These are phyloP conservation scores for Proterorhinus semilunaris DNA, from an alignment of 2,113 vertebrate species.

Conservation along the genomic window DNA sequence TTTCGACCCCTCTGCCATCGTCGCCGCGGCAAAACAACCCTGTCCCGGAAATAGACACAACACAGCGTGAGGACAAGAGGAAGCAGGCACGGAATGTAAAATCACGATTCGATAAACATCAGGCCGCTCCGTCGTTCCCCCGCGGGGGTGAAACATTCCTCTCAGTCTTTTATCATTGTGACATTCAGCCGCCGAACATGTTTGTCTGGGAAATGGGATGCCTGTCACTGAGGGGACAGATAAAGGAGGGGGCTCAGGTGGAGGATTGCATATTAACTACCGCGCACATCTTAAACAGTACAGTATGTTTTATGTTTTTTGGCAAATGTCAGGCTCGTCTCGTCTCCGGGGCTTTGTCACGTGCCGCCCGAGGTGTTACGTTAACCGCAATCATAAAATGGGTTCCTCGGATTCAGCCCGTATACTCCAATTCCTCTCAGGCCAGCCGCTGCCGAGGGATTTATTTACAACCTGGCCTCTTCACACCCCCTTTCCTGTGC, in stretches of 20 bases:
- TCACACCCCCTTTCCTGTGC: slow-evolving; percentile 28
- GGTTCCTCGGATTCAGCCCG: slow-evolving; percentile 27
- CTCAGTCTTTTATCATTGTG: slow-evolving; percentile 25
- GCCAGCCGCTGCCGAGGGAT: slow-evolving; percentile 47
- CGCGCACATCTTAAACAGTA: slow-evolving; percentile 14
- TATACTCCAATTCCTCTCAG: slow-evolving; percentile 12
- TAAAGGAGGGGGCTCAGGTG: slow-evolving; percentile 28
- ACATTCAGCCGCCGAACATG: slow-evolving; percentile 48
- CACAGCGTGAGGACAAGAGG: slow-evolving; percentile 7
- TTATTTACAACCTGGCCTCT: slow-evolving; percentile 50
- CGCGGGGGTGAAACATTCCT: slow-evolving; percentile 3
- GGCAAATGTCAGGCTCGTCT: neutral
- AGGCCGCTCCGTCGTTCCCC: slow-evolving; percentile 18
- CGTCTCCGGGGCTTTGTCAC: neutral
- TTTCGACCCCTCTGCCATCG: slow-evolving; percentile 86
- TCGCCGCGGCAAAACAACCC: slow-evolving; percentile 39
- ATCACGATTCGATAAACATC: slow-evolving; percentile 40
- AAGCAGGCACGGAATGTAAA: slow-evolving; percentile 7
- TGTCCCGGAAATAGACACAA: slow-evolving; percentile 11
- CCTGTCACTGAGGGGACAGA: slow-evolving; percentile 39
- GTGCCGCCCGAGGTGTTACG: neutral
- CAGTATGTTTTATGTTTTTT: neutral
- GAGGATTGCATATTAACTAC: slow-evolving; percentile 44
- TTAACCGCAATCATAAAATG: slow-evolving; percentile 35
- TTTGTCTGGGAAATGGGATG: slow-evolving; percentile 17